A percentile compares a stretch with the other conserved stretches of the same genome.
Conservation (phyloP, 2,797 vertebrate genomes). For the Halcyon chelicuti region DNA sequence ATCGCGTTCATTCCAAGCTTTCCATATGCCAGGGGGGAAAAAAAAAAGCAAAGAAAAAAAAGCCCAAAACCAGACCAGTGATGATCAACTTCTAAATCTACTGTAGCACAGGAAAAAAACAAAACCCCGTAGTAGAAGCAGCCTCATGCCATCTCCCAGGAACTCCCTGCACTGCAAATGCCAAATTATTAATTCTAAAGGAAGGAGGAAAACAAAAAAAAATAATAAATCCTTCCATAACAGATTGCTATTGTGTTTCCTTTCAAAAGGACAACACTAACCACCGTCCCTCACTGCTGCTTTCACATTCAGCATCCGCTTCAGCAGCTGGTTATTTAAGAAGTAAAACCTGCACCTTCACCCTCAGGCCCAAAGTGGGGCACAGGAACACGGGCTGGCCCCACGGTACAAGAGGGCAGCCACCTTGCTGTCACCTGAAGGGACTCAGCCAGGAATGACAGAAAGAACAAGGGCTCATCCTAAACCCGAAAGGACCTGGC, state of each 20-base stretch:
- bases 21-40: slow-evolving; percentile 4
- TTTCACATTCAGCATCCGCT: background rate
- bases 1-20: background rate
- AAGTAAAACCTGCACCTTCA: background rate
- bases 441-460: background rate
- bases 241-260: background rate
- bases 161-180: background rate
- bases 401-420: accelerated
- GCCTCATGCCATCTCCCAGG: background rate
- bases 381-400: background rate
- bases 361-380: background rate
- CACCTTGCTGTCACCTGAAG: background rate
- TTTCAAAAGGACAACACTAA: background rate
- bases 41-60: background rate
- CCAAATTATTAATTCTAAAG: slow-evolving; percentile 23
- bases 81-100: slow-evolving; percentile 17
- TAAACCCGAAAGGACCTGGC: accelerated
- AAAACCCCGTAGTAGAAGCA: background rate
- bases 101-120: background rate
- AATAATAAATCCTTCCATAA: background rate
- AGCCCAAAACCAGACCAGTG: background rate
- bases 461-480: background rate
- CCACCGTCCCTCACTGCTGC: background rate
- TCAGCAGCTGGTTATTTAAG: background rate
- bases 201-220: background rate